These are phyloP conservation scores for Dunckerocampus dactyliophorus DNA, from an alignment of 2,113 vertebrate genomes.

Conservation along the genomic window DNA sequence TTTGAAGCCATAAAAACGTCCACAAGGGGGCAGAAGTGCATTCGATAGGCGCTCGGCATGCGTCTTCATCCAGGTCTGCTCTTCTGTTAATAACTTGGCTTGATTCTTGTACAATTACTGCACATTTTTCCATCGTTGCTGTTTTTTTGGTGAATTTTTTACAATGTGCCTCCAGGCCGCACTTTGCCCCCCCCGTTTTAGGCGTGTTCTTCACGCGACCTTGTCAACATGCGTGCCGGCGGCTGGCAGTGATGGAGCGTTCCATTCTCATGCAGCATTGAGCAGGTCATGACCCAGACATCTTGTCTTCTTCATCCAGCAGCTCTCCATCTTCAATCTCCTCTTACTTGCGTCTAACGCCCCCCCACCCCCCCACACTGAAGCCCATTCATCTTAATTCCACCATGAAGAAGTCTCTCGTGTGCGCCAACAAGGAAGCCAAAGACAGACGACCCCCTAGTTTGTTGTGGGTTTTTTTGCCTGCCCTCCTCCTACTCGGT, in stretches of 20 bases:
- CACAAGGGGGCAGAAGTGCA: too few relatives aligned
- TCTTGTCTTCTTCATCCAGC: slow-evolving; percentile 42
- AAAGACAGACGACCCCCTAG: slow-evolving; percentile 31
- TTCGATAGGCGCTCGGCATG: too few relatives aligned
- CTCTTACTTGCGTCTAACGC: slow-evolving; percentile 17
- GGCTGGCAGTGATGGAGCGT: slow-evolving; percentile 50
- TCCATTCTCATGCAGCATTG: slow-evolving; percentile 50
- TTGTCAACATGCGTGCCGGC: slow-evolving; percentile 34
- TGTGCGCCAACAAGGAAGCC: slow-evolving; percentile 21
- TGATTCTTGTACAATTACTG: too few relatives aligned
- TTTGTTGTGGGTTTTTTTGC: slow-evolving; percentile 27
- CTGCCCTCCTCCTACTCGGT: slow-evolving; percentile 15
- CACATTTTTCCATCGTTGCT: too few relatives aligned
- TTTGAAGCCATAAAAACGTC: too few relatives aligned
- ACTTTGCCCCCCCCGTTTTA: background rate
- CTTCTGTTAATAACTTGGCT: too few relatives aligned
- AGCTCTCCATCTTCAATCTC: slow-evolving; percentile 29
- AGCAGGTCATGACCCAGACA: slow-evolving; percentile 51
- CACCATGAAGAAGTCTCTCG: slow-evolving; percentile 23
- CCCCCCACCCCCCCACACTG: background rate
- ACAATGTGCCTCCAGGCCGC: background rate
- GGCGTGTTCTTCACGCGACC: slow-evolving; percentile 27
- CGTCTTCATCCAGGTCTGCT: too few relatives aligned
- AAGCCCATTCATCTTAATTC: slow-evolving; percentile 41
- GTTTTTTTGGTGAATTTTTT: too few relatives aligned